phyloP scores from a whole-genome alignment of 2,113 vertebrate species.

The Pelodiscus sinensis region DNA sequence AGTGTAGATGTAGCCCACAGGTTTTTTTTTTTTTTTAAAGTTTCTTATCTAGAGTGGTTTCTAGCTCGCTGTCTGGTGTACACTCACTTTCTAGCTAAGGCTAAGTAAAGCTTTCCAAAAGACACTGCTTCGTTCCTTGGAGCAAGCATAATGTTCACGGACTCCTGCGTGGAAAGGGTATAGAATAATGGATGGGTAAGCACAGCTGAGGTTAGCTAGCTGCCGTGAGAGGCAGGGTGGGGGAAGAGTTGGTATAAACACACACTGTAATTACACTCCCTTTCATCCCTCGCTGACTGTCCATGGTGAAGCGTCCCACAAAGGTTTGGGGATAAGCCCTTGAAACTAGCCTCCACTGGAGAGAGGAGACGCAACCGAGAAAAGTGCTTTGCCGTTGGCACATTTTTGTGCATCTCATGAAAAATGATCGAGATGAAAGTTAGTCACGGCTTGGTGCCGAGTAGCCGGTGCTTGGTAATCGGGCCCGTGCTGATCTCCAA shows the following conservation, averaged over 20 bases:
- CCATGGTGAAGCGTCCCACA: not conserved
- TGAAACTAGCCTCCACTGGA: conserved; percentile 22
- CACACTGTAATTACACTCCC: not conserved
- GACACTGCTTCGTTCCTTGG: conserved; percentile 47
- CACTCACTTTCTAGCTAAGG: not conserved
- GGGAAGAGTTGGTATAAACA: not conserved
- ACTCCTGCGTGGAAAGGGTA: conserved; percentile 19
- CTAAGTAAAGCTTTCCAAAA: conserved; percentile 51
- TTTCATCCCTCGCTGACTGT: not conserved
- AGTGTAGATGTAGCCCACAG: not conserved
- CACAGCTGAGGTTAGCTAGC: not conserved
- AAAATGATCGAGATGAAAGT: not conserved
- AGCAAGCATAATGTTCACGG: conserved; percentile 26
- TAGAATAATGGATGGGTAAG: not conserved
- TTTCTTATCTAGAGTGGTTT: not conserved
- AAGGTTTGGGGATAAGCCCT: not conserved
- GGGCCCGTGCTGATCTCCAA: conserved; percentile 48
- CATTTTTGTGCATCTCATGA: not conserved
- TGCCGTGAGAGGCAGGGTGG: not conserved
- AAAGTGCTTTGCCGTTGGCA: conserved; percentile 28
- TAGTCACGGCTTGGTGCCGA: not conserved
- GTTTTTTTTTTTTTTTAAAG: not conserved
- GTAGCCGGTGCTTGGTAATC: not conserved
- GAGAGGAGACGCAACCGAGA: conserved; percentile 23
- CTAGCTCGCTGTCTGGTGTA: not conserved